A percentile compares a stretch with the other conserved stretches of the same genome.
Evolutionary conservation across 2,113 vertebrate species (phyloP).

Genomic region (Poecilia latipinna): DNA sequence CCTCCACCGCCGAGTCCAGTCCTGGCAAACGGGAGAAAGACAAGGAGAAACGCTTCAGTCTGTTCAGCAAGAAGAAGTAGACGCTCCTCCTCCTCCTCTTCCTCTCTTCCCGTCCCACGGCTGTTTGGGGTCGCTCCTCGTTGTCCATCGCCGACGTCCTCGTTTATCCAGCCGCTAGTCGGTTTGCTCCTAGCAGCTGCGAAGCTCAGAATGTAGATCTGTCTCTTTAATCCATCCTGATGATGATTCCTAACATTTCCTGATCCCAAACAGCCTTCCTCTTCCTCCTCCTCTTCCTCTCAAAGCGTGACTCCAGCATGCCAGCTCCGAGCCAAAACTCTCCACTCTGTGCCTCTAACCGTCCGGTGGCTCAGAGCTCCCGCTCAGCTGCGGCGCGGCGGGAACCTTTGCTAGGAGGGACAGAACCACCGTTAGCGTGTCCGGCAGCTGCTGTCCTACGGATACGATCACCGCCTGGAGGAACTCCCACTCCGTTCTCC

Average conservation of each 20-base stretch:
- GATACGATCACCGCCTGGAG: constrained; percentile 40
- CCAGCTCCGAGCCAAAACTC: constrained; percentile 94
- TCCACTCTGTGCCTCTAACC: constrained; percentile 92
- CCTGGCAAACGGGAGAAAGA: constrained; percentile 97
- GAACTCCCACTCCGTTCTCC: constrained; percentile 43
- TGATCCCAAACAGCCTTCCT: constrained; percentile 50
- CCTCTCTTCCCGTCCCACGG: constrained; percentile 6
- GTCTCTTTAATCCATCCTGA: constrained; percentile 1
- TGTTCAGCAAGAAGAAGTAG: constrained; percentile 99
- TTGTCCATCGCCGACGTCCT: constrained; percentile 25
- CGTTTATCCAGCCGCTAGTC: constrained; percentile 2
- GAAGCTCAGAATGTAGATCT: constrained; percentile 15
- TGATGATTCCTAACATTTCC: neutral
- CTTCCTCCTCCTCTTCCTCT: constrained; percentile 27
- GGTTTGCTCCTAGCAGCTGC: constrained; percentile 33
- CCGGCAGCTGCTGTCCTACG: constrained; percentile 81
- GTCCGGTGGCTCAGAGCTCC: constrained; percentile 85
- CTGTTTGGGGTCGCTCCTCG: constrained; percentile 53
- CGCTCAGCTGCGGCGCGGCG: constrained; percentile 72
- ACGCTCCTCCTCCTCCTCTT: constrained; percentile 43
- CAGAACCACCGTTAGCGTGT: constrained; percentile 66
- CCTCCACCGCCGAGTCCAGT: constrained; percentile 91
- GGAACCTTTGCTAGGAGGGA: constrained; percentile 45
- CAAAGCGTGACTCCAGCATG: constrained; percentile 90
- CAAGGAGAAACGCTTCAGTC: constrained; percentile 98